phyloP scores from a whole-genome alignment of 1,140 invertebrate species.

The Chionoecetes opilio region DNA sequence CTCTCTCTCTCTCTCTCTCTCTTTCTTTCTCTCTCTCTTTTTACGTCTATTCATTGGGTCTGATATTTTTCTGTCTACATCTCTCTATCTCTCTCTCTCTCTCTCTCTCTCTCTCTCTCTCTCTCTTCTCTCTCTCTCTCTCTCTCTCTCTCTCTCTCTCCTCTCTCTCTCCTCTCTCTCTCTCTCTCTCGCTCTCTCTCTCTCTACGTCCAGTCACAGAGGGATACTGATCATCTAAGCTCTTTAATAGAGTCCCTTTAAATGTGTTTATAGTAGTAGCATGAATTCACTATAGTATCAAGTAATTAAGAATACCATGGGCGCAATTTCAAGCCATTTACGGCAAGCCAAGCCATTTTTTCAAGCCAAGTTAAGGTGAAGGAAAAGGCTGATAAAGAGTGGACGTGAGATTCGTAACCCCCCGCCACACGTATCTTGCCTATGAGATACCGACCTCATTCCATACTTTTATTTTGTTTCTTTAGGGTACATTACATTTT shows the following conservation, averaged over 20 bases:
- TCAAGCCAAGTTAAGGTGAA: too few relatives aligned
- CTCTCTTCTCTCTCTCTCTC: background rate
- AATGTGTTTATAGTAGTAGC: background rate
- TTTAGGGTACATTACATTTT: too few relatives aligned
- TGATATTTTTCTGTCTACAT: too few relatives aligned
- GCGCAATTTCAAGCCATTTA: conserved; percentile 6
- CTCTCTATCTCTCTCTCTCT: background rate
- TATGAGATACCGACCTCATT: too few relatives aligned
- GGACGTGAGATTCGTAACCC: too few relatives aligned
- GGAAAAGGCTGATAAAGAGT: background rate
- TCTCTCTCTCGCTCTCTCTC: background rate
- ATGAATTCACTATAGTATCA: background rate
- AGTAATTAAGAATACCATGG: background rate
- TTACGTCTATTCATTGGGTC: too few relatives aligned
- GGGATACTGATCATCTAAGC: background rate
- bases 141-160: background rate
- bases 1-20: too few relatives aligned
- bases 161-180: too few relatives aligned
- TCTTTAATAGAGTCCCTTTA: background rate
- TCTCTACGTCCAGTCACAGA: background rate
- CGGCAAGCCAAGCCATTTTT: too few relatives aligned
- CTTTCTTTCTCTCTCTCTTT: too few relatives aligned
- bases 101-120: background rate
- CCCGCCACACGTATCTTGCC: too few relatives aligned
- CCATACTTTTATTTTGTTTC: too few relatives aligned